Base-by-base conservation (phyloP, 1,140 invertebrate genomes). In the Brachionus rotundiformis region DNA sequence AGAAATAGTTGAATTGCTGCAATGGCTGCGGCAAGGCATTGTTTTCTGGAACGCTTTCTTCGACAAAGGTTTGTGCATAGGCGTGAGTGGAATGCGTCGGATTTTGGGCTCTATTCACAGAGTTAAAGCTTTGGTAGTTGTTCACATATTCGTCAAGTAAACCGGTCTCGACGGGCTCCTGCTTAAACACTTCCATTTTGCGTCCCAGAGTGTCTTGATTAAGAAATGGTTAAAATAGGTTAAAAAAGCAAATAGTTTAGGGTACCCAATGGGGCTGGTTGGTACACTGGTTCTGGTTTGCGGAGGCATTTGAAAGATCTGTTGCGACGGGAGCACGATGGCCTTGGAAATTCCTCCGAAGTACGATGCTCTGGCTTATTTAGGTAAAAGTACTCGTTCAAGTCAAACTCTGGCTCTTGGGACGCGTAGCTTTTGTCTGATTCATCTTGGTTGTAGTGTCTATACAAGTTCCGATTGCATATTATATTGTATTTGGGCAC, bases 381-480 rank as follows among this genome's bases (percentile, higher is more conserved):
- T 8, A 73, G 44, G 36, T 23, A 73, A 44, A 73, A 73, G 19
- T 73, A 73, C 16, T 73, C 68, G 7, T 23, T 73, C 25, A 73
- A 41, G 13, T 73, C 68, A 7, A 44, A 73, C 16, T 73, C 68
- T 8, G 63, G 25, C 25, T 63, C 61, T 31, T 68, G 31, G 8
- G 29, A 8, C 63, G 7, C 8, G 8, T 29, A 36, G n/a, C 36
- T 68, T 33, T 68, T 31, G 0, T 68, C 63, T 4, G 63, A 7
- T 68, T 27, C 4, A 27, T 61, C 19, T 6, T 36, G 27, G 5
- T 68, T 68, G 29, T 33, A 68, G 31, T 36, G 63, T 68, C 33
- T 68, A 23, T 36, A 68, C 63, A 68, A 68, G 33, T 19, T 23
- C 7, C 29, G 6, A 8, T 68, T 68, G 33, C 36, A 68, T 33